Percentiles rank a stretch among this genome's conserved stretches.
Conservation (phyloP, 2,888 invertebrate genomes). For the Lordiphosa andalusiaca region DNA sequence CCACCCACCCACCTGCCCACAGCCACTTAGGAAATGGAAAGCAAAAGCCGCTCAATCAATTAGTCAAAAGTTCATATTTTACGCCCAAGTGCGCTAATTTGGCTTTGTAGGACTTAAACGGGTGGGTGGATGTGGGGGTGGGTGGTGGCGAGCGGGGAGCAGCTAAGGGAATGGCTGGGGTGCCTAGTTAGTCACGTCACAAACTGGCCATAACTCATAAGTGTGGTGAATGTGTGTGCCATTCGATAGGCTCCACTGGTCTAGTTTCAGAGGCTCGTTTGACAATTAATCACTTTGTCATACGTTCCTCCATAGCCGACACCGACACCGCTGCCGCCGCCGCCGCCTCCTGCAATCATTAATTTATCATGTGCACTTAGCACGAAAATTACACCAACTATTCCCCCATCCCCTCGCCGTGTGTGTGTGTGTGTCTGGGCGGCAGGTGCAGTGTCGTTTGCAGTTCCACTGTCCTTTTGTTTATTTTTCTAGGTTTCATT, state of each 20-base stretch:
- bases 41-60: constrained; percentile 52
- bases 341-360: constrained; percentile 50
- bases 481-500: constrained; percentile 42
- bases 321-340: constrained; percentile 1
- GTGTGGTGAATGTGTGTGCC: constrained; percentile 7
- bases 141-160: not conserved
- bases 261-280: constrained; percentile 25
- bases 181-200: constrained; percentile 26
- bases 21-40: too few relatives aligned
- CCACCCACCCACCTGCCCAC: too few relatives aligned
- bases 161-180: not conserved
- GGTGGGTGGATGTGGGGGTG: not conserved
- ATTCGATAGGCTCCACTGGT: constrained; percentile 37
- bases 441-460: constrained; percentile 39
- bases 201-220: constrained; percentile 42
- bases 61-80: constrained; percentile 52
- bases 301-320: constrained; percentile 7
- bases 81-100: constrained; percentile 49
- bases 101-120: constrained; percentile 38
- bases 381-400: constrained; percentile 64
- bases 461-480: constrained; percentile 24
- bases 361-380: constrained; percentile 70
- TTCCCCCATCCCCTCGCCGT: constrained; percentile 11
- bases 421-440: constrained; percentile 26
- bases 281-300: constrained; percentile 63